Percentiles rank a stretch among this genome's conserved stretches.
These are phyloP conservation scores for Chironex yamaguchii DNA, from an alignment of 30 jellyfish, hydroid and myxozoan species.

Conservation along the genomic window DNA sequence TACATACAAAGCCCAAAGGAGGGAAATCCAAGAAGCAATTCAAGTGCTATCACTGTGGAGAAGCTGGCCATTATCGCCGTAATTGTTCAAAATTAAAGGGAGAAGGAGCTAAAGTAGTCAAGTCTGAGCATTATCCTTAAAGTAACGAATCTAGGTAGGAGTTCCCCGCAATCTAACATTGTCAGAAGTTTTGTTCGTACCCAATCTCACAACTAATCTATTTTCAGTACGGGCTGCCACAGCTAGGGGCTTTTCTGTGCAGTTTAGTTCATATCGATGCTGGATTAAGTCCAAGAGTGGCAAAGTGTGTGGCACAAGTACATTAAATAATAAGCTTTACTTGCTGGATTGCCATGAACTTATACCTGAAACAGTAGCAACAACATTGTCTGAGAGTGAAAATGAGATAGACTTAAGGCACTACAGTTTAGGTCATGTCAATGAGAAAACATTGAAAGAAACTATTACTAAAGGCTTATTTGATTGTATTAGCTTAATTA, in stretches of 20 bases:
- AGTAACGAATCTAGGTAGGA: no score
- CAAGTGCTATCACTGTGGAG: not conserved
- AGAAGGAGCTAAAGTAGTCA: not conserved
- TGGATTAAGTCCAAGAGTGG: no score
- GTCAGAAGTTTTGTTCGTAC: no score
- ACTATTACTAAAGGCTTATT: not conserved
- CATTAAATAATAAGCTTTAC: not conserved
- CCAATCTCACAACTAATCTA: no score
- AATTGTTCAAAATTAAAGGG: not conserved
- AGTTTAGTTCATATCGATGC: no score
- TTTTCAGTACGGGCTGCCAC: constrained; percentile 1
- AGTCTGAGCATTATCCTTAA: no score
- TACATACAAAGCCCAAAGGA: not conserved
- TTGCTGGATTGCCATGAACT: not conserved
- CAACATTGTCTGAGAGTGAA: not conserved
- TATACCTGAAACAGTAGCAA: not conserved
- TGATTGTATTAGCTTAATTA: not conserved
- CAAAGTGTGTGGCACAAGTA: not conserved
- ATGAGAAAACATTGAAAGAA: not conserved
- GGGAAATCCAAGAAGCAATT: not conserved
- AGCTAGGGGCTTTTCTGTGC: not conserved
- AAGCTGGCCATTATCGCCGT: not conserved
- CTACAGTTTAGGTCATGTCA: not conserved
- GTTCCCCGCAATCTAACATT: no score
- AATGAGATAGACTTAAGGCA: not conserved